Conservation (phyloP, 2,113 vertebrate genomes). For the Lycocorax pyrrhopterus region DNA sequence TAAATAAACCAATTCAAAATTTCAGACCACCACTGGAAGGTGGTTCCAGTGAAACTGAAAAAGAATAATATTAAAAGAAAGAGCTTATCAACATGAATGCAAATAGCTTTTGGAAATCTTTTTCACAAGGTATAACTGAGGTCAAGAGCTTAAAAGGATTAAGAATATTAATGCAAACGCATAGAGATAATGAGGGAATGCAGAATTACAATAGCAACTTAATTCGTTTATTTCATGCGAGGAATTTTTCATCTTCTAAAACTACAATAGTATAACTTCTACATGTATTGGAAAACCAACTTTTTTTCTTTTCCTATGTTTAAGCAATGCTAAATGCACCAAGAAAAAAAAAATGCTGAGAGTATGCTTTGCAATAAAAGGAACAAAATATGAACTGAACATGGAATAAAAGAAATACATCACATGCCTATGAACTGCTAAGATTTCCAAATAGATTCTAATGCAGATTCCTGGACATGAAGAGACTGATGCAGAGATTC, state of each 20-base stretch:
- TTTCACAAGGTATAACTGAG: background rate
- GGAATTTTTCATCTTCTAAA: background rate
- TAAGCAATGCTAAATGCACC: background rate
- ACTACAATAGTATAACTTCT: background rate
- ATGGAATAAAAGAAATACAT: background rate
- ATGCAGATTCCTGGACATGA: background rate
- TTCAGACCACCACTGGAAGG: background rate
- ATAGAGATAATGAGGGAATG: background rate
- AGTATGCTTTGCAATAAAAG: background rate
- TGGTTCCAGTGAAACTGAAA: background rate
- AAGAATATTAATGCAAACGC: background rate
- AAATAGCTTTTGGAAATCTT: conserved; percentile 5
- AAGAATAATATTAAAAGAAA: background rate
- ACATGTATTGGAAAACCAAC: background rate
- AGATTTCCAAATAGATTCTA: background rate
- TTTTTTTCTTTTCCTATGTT: background rate
- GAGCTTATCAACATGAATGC: background rate
- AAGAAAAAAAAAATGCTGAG: background rate
- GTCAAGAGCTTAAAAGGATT: conserved; percentile 19
- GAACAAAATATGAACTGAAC: background rate
- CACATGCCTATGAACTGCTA: background rate
- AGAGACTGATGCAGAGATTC: background rate
- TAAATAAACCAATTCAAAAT: background rate
- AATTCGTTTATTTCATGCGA: background rate
- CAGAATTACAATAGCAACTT: background rate